Base-by-base conservation (phyloP, 2,797 vertebrate species). In the Sebastes nivosus region DNA sequence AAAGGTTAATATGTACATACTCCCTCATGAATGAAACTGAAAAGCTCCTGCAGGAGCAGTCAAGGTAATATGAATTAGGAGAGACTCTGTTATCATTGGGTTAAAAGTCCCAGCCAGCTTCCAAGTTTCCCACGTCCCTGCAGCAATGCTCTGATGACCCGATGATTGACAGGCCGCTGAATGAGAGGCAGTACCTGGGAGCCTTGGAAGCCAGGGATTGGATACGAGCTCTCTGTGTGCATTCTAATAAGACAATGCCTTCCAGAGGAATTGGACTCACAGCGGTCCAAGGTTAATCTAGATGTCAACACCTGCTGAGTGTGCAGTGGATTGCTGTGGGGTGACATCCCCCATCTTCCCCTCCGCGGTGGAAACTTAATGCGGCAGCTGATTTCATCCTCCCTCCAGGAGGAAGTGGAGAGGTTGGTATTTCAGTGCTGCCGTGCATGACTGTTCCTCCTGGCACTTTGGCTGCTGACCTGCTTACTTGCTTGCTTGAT, bases 271-370 rank as follows among this genome's bases (percentile, higher is more conserved):
- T 95, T 89, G 87, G 76, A 82, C 87, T 84, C 81, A 67, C 93
- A 89, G 94, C 95, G 87, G 82, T 88, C 93, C 94, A 94, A 97
- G 97, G 97, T 98, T 98, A 97, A 97, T 97, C 96, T 97, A 96
- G 96, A 97, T 96, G 97, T 97, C 96, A 96, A 91, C 95, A 93
- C 93, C 93, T 95, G 94, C 96, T 96, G 96, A 96, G 94, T 95
- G 95, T 92, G 87, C 88, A 83, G 94, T 88, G 95, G 95, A 96
- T 96, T 94, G 96, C 96, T 95, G 94, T 82, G 8, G 95, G 95
- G 94, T 93, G 95, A 95, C 94, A 93, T 93, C 75, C 69, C 79
- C 72, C 63, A 79, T 92, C 74, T 89, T 82, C 72, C 72, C 60
- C 61, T 85, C 93, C 88, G 83, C 93, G 94, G 94, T 94, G 93